These are phyloP conservation scores for Acrocephalus scirpaceus DNA, from an alignment of 2,797 vertebrate genomes.

Conservation along the genomic window DNA sequence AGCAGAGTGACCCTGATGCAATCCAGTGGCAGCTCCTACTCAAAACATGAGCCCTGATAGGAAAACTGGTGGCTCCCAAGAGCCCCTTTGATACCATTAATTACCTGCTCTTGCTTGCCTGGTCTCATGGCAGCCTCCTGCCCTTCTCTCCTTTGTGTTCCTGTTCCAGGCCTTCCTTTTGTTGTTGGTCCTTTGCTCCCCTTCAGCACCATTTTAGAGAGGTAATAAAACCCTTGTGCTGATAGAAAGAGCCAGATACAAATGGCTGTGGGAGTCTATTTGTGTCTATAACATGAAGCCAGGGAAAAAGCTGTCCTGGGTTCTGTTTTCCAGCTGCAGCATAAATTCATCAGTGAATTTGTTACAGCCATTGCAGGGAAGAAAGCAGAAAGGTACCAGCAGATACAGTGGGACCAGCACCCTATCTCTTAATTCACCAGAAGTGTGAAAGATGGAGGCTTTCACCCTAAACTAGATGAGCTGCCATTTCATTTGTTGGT, in stretches of 20 bases:
- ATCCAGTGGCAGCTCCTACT: not conserved
- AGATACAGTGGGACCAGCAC: not conserved
- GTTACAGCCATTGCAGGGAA: not conserved
- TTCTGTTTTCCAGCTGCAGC: constrained; percentile 69
- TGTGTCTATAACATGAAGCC: constrained; percentile 56
- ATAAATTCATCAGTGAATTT: constrained; percentile 57
- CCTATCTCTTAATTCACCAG: not conserved
- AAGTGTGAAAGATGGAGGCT: not conserved
- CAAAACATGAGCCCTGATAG: constrained; percentile 18
- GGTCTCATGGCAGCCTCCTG: constrained; percentile 66
- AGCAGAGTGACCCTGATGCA: not conserved
- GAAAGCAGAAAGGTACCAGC: not conserved
- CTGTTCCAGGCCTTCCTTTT: constrained; percentile 57
- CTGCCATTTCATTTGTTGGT: not conserved
- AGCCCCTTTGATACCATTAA: constrained; percentile 67
- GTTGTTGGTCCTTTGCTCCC: constrained; percentile 9
- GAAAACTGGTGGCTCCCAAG: constrained; percentile 36
- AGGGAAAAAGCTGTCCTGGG: constrained; percentile 68
- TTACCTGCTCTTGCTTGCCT: constrained; percentile 52
- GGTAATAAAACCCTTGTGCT: constrained; percentile 34
- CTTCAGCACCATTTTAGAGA: constrained; percentile 27
- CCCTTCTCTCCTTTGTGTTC: constrained; percentile 67
- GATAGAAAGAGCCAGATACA: constrained; percentile 42
- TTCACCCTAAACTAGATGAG: not conserved
- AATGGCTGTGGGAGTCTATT: constrained; percentile 20